Evolutionary conservation across 2,113 vertebrate species (phyloP).

Genomic region (Manacus vitellinus): DNA sequence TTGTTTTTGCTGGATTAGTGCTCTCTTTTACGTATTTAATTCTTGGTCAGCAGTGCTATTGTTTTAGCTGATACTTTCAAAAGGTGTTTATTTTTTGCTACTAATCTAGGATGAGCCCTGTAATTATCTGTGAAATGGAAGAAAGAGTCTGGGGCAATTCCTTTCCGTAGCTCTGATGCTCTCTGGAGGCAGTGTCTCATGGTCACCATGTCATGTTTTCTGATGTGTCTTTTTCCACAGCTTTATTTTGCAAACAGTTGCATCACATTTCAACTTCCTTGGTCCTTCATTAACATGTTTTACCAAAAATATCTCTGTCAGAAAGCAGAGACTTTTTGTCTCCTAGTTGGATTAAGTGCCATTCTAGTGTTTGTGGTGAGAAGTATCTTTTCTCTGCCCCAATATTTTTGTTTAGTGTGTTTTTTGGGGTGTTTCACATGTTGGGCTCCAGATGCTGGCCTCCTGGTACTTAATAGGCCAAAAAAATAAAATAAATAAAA

Average conservation of each 20-base stretch:
- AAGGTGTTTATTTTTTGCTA: slow-evolving; percentile 51
- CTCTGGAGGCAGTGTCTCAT: neutral
- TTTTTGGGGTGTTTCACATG: neutral
- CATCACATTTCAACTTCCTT: neutral
- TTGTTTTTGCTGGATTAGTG: slow-evolving; percentile 45
- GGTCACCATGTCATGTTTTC: neutral
- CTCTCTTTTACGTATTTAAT: slow-evolving; percentile 26
- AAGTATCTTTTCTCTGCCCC: neutral
- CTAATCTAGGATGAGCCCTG: slow-evolving; percentile 40
- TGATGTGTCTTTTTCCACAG: neutral
- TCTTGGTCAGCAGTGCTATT: slow-evolving; percentile 19
- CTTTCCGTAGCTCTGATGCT: neutral
- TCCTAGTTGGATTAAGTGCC: neutral
- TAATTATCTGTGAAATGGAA: slow-evolving; percentile 42
- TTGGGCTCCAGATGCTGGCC: neutral
- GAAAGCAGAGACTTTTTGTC: neutral
- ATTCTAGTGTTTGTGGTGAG: neutral
- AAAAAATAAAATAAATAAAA: neutral
- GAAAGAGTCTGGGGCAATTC: neutral
- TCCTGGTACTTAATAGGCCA: neutral
- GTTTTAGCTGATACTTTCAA: slow-evolving; percentile 36
- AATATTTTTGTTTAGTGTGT: neutral
- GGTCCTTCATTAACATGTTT: neutral
- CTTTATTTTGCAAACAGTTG: neutral
- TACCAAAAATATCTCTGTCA: neutral